A percentile compares a stretch with the other conserved stretches of the same genome.
phyloP scores from a whole-genome alignment of 2,888 invertebrate genomes.

The Adineta ricciae region DNA sequence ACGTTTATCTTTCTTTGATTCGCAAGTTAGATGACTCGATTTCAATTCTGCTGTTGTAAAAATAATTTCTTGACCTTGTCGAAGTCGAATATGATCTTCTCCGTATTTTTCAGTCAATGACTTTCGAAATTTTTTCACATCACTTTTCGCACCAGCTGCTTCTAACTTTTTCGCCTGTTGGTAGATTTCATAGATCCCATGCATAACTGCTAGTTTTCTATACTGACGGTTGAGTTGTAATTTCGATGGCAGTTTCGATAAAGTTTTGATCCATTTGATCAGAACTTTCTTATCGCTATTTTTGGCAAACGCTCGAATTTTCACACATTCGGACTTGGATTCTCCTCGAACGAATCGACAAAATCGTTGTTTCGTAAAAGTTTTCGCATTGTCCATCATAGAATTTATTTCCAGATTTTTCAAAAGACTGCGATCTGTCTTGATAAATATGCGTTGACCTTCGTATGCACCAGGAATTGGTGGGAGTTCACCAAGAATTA shows the following conservation, averaged over 20 bases:
- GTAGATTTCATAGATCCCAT: background rate
- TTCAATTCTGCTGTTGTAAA: background rate
- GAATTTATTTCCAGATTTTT: background rate
- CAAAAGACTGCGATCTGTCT: too few species aligned
- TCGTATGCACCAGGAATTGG: background rate
- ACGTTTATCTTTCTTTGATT: background rate
- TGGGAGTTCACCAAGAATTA: background rate
- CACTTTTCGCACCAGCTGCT: background rate
- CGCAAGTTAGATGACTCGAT: background rate
- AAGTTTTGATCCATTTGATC: too few species aligned
- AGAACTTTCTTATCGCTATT: background rate
- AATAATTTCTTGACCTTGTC: background rate
- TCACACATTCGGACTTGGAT: background rate
- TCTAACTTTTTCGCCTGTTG: background rate
- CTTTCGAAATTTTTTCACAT: background rate
- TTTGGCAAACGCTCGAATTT: background rate
- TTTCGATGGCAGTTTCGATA: too few species aligned
- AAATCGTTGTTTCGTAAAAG: background rate
- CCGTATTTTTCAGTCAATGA: background rate
- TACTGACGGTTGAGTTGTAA: background rate
- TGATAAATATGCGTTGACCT: too few species aligned
- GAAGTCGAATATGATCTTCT: background rate
- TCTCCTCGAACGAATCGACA: background rate
- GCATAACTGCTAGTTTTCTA: background rate
- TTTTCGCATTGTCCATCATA: background rate